Evolutionary conservation across 64 coral and sea anemone genomes (phyloP).

Genomic region (Pocillopora damicornis): DNA sequence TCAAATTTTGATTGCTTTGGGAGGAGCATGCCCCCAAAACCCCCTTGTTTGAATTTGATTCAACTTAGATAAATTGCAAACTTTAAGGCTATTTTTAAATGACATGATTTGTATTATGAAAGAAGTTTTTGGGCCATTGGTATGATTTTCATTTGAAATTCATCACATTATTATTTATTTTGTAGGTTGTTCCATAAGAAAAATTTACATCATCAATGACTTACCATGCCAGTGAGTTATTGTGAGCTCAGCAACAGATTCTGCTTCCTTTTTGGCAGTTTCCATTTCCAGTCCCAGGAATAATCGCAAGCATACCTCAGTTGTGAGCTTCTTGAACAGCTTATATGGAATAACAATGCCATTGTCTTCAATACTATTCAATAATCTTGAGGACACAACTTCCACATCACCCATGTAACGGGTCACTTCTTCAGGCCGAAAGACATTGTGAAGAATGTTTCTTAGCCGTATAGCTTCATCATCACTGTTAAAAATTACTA

Average conservation of each 20-base stretch:
- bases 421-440: slow-evolving; percentile 81
- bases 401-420: slow-evolving; percentile 72
- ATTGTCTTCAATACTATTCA: slow-evolving; percentile 50
- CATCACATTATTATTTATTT: neutral
- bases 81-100: no score
- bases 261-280: slow-evolving; percentile 60
- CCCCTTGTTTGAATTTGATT: no score
- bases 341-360: slow-evolving; percentile 60
- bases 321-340: slow-evolving; percentile 75
- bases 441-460: slow-evolving; percentile 67
- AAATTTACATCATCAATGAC: neutral
- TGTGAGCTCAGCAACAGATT: slow-evolving; percentile 78
- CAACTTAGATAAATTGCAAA: no score
- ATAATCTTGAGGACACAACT: slow-evolving; percentile 52
- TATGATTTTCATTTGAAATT: no score
- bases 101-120: no score
- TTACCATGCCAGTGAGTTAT: slow-evolving; percentile 94
- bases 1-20: no score
- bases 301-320: slow-evolving; percentile 75
- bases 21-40: no score
- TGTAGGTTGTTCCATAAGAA: no score
- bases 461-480: slow-evolving; percentile 79
- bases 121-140: no score
- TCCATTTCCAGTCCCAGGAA: slow-evolving; percentile 94
- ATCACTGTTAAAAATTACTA: slow-evolving; percentile 82